Base-by-base conservation (phyloP, 2,888 invertebrate species). In the Diaperis boleti region DNA sequence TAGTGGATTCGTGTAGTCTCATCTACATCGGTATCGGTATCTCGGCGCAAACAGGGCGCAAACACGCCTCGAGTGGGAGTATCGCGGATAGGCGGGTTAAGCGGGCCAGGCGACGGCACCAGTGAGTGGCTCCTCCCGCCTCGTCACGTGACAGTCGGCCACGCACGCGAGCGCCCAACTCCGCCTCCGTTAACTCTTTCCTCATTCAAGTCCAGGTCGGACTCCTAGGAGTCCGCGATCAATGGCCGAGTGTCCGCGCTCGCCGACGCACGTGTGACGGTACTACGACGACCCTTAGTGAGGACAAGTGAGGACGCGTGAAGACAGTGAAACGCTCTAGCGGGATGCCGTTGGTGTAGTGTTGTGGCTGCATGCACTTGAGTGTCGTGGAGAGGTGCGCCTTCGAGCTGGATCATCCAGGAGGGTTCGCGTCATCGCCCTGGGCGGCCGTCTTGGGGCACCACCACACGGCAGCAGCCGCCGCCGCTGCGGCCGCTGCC, bases 401-500 rank as follows among this genome's bases (percentile, higher is more conserved):
- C 71, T 72, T 80, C 79, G 82, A 81, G 76, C 81, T 92, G 91
- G 92, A 92, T 86, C 92, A 92, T 82, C 90, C 90, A 73, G 88
- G 90, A 77, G 85, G 86, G 79, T 82, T 81, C 69, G 90, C 90
- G 65, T 86, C 89, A 77, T 91, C 91, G 81, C 91, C 91, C 75
- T 91, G 91, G 91, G 91, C 91, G 74, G 82, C 83, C 60, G 91
- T 89, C 78, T 85, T 91, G 86, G 83, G 89, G 80, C 87, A 89
- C 78, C 87, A 88, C 81, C 83, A 84, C 69, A 78, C 79, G 69
- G 77, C 79, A 72, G 80, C 81, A 57, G 81, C 81, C 62, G 81
- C 79, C 33, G 81, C 80, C 17, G 81, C 81, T 50, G 81, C 81
- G 62, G 81, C 81, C 63, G 79, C 79, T 70, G 80, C 79, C 75